Conservation (phyloP, 2,888 invertebrate species). For the Cantharis nigra region DNA sequence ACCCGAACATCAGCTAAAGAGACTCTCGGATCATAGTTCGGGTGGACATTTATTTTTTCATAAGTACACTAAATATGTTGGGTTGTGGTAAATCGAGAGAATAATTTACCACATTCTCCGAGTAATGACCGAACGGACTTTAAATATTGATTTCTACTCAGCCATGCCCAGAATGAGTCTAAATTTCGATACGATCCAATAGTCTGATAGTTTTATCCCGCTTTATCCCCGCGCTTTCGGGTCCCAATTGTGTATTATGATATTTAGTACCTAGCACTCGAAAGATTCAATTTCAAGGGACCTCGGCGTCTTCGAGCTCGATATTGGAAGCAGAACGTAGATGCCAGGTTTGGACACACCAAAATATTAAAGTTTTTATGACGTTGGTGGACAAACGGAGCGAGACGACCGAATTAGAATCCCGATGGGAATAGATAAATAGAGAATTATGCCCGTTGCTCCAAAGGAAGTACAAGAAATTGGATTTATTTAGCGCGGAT, state of each 20-base stretch:
- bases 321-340: not conserved
- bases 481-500: not conserved
- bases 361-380: not conserved
- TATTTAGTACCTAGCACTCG: not conserved
- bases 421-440: not conserved
- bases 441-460: not conserved
- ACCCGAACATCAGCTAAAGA: not conserved
- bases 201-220: not conserved
- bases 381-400: not conserved
- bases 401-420: not conserved
- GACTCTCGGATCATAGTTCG: not conserved
- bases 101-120: not conserved
- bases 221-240: not conserved
- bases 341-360: not conserved
- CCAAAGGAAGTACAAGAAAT: not conserved
- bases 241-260: not conserved
- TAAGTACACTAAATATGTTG: not conserved
- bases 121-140: not conserved
- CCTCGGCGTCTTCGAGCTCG: not conserved
- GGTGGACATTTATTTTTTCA: not conserved
- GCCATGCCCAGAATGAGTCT: not conserved
- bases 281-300: not conserved
- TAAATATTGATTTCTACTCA: not conserved
- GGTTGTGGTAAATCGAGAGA: not conserved
- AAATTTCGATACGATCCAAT: not conserved